Percentiles rank a stretch among this genome's conserved stretches.
phyloP scores from a whole-genome alignment of 1,140 invertebrate species.

The Solen grandis region DNA sequence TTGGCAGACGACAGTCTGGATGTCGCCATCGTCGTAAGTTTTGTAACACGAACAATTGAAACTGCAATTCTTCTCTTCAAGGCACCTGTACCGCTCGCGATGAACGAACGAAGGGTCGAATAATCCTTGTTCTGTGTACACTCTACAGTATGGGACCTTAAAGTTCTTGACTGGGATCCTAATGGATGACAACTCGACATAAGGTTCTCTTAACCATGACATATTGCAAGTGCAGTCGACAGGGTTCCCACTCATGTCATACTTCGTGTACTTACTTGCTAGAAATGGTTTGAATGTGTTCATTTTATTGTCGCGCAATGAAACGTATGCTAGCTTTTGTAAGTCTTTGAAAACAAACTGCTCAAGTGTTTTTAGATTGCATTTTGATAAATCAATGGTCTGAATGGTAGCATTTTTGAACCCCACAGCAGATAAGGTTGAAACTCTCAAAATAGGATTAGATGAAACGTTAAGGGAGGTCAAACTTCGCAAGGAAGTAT shows the following conservation, averaged over 20 bases:
- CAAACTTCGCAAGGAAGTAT: not conserved
- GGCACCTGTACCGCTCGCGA: slow-evolving; percentile 28
- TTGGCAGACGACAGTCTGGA: not conserved
- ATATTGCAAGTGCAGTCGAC: slow-evolving; percentile 37
- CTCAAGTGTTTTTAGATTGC: not conserved
- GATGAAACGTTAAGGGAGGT: slow-evolving; percentile 6
- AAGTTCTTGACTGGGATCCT: slow-evolving; percentile 15
- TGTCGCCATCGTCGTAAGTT: slow-evolving; percentile 11
- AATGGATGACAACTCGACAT: not conserved
- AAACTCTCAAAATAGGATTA: no score
- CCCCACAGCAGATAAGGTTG: no score
- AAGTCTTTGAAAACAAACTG: not conserved
- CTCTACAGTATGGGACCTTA: slow-evolving; percentile 32
- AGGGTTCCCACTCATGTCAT: slow-evolving; percentile 20
- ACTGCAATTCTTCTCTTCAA: slow-evolving; percentile 17
- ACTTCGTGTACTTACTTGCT: slow-evolving; percentile 1
- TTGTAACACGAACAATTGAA: slow-evolving; percentile 29
- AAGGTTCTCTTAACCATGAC: slow-evolving; percentile 36
- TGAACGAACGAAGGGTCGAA: not conserved
- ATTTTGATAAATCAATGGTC: slow-evolving; percentile 24
- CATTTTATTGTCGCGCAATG: slow-evolving; percentile 3
- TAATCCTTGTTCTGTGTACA: slow-evolving; percentile 1
- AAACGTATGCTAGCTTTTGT: slow-evolving; percentile 1
- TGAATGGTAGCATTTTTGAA: not conserved
- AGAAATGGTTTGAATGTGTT: slow-evolving; percentile 25